Percentiles rank a stretch among this genome's conserved stretches.
phyloP scores from a whole-genome alignment of 2,888 invertebrate genomes.

The Bhutanitis thaidina region DNA sequence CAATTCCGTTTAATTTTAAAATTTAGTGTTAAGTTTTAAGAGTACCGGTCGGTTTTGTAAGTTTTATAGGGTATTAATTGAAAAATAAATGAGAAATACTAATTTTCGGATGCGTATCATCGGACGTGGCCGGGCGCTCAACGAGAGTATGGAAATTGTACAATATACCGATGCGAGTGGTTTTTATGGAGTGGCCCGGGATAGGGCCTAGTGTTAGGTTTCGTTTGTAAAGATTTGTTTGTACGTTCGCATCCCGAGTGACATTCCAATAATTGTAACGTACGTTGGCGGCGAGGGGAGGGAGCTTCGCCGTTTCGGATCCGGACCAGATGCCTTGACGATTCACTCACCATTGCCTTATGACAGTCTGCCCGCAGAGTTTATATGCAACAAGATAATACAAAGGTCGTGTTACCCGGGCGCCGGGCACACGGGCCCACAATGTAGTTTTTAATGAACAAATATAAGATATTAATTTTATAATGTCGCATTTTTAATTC shows the following conservation, averaged over 20 bases:
- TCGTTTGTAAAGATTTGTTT: constrained; percentile 64
- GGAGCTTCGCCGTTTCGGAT: constrained; percentile 45
- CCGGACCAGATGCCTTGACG: constrained; percentile 55
- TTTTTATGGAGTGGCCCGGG: constrained; percentile 53
- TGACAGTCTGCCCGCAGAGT: constrained; percentile 80
- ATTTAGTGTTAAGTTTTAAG: constrained; percentile 73
- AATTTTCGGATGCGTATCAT: constrained; percentile 57
- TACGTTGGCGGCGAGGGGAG: constrained; percentile 49
- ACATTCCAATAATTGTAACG: constrained; percentile 76
- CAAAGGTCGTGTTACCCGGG: constrained; percentile 80
- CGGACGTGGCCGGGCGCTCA: constrained; percentile 43
- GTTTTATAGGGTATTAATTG: constrained; percentile 76
- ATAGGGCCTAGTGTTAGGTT: constrained; percentile 59
- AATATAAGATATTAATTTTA: constrained; percentile 81
- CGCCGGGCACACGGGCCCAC: constrained; percentile 78
- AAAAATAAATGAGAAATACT: constrained; percentile 16
- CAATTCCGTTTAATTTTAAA: constrained; percentile 80
- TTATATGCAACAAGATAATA: constrained; percentile 79
- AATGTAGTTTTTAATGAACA: constrained; percentile 80
- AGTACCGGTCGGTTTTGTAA: constrained; percentile 78
- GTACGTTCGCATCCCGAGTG: constrained; percentile 73
- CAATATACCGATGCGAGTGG: constrained; percentile 51
- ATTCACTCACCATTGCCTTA: constrained; percentile 74
- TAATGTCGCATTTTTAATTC: constrained; percentile 68
- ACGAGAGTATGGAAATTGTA: constrained; percentile 56